Evolutionary conservation across 1,140 invertebrate genomes (phyloP).

Genomic region (Atopsyche davidsoni): DNA sequence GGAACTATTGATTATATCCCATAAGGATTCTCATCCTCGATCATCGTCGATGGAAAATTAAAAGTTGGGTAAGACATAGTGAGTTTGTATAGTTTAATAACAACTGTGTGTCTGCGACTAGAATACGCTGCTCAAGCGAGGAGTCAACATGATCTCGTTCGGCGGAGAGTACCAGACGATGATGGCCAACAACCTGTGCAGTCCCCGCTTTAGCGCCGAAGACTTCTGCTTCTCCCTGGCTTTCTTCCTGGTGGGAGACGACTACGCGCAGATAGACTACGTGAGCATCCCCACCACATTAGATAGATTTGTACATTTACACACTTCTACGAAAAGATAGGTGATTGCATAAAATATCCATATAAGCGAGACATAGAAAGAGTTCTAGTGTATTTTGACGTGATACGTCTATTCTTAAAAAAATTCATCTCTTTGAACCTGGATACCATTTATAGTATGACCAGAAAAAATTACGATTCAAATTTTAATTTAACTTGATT

Average conservation of each 20-base stretch:
- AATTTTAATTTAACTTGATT: no score
- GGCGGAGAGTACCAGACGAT: slow-evolving; percentile 26
- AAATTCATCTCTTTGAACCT: no score
- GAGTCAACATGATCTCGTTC: slow-evolving; percentile 31
- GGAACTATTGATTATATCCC: no score
- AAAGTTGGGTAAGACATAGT: not conserved
- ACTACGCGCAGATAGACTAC: slow-evolving; percentile 40
- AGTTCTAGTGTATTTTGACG: no score
- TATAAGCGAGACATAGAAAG: no score
- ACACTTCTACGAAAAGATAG: slow-evolving; percentile 1
- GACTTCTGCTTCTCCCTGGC: slow-evolving; percentile 38
- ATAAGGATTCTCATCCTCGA: no score
- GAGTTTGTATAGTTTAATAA: not conserved
- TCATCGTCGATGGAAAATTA: no score
- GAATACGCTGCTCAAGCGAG: slow-evolving; percentile 30
- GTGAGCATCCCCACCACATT: slow-evolving; percentile 27
- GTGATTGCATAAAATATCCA: no score
- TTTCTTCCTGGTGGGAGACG: slow-evolving; percentile 38
- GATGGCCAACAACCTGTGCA: slow-evolving; percentile 35
- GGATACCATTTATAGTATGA: no score
- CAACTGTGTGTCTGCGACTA: not conserved
- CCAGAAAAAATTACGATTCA: no score
- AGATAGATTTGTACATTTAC: no score
- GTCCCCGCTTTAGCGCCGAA: slow-evolving; percentile 26
- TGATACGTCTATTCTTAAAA: no score